Evolutionary conservation across 30 jellyfish, hydroid and myxozoan species (phyloP), one percentile per base, ranked within the genome.

Genomic region (Catostylus mosaicus): DNA sequence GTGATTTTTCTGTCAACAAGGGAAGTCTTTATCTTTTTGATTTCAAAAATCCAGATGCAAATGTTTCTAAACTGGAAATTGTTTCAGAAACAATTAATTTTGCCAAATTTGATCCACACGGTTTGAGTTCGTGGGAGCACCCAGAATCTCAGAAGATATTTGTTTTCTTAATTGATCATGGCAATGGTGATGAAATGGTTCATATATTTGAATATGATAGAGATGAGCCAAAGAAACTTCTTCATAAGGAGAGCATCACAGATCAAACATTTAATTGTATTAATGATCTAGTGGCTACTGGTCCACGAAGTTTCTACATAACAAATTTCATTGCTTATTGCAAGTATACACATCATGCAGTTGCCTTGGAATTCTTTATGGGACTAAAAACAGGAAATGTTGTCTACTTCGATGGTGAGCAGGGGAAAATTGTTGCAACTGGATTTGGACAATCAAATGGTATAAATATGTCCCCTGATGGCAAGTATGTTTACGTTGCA

Each of bases 41-140:
- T 37, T 88, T 88, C 75, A 67, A 67, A 16, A 65, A 83, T 54
- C 97, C 99, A 32, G 78, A 48, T 0, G 78, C 70, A 8, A 81
- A 75, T 30, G 95, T 59, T 14, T 63, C 89, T 0, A 75, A 62
- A 37, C 74, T 94, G 68, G 67, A 68, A 20, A 82, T 94, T 73
- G 71, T 77, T 7, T 75, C 97, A 52, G 72, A 77, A 29, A 73
- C 78, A 0, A 35, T 75, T 11, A 59, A 74, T 22, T 27, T 46
- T 18, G 73, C 57, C 18, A 35, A 35, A 18, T 83, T 94, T 64
- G 96, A 89, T 20, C 99, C 99, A 9, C 99, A 94, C 69, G 99
- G 99, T 12, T 33, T 94, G 77, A 83, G 89, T 33, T 59, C 88
- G 51, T 71, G 82, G 82, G 96, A 88, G 50, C 30, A 77, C 33